Percentiles rank a stretch among this genome's conserved stretches.
Conservation (phyloP, 2,888 invertebrate genomes). For the Stegana nigrithorax region DNA sequence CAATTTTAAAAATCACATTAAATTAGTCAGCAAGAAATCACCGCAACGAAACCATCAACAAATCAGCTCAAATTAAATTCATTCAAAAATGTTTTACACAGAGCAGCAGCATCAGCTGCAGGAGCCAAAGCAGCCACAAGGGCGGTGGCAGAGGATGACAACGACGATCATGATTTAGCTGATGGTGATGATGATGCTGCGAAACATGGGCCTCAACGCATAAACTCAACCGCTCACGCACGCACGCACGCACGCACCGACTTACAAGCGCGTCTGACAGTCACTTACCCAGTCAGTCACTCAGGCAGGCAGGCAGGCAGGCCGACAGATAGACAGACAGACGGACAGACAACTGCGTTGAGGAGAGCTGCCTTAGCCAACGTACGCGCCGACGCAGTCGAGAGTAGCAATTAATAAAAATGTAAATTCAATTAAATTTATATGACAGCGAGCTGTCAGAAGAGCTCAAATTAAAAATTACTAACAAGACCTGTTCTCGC, state of each 20-base stretch:
- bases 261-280: constrained; percentile 23
- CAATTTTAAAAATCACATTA: constrained; percentile 62
- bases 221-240: too few species aligned
- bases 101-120: constrained; percentile 10
- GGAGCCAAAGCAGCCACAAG: not conserved
- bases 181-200: not conserved
- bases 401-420: constrained; percentile 64
- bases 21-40: constrained; percentile 64
- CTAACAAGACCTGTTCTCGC: constrained; percentile 56
- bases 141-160: not conserved
- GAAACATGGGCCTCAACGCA: not conserved
- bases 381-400: constrained; percentile 40
- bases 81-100: constrained; percentile 43
- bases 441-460: constrained; percentile 67
- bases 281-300: constrained; percentile 15
- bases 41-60: constrained; percentile 60
- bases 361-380: too few species aligned
- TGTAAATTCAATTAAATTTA: constrained; percentile 68
- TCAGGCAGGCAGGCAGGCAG: constrained; percentile 15
- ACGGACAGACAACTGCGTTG: not conserved
- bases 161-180: not conserved
- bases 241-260: constrained; percentile 9
- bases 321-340: not conserved
- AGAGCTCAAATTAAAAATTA: constrained; percentile 66
- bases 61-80: constrained; percentile 62